Percentiles rank a stretch among this genome's conserved stretches.
These are phyloP conservation scores for Carpatolechia fugitivella DNA, from an alignment of 2,888 invertebrate species.

Conservation along the genomic window DNA sequence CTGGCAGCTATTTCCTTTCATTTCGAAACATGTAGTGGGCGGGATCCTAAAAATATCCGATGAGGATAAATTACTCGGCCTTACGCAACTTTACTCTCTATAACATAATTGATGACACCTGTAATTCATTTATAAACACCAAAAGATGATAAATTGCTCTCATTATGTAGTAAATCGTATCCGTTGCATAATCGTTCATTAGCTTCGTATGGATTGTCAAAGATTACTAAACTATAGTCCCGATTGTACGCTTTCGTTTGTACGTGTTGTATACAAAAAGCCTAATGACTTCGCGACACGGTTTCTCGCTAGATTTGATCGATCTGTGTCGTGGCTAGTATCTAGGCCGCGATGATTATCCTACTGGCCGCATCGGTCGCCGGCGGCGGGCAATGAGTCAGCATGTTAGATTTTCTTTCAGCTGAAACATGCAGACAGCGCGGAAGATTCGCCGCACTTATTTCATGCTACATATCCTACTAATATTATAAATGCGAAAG, in stretches of 20 bases:
- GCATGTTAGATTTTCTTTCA: slow-evolving; percentile 8
- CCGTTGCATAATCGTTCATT: background rate
- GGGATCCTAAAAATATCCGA: slow-evolving; percentile 4
- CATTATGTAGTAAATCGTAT: slow-evolving; percentile 21
- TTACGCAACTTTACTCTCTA: slow-evolving; percentile 20
- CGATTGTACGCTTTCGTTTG: slow-evolving; percentile 16
- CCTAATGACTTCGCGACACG: slow-evolving; percentile 38
- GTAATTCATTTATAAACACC: slow-evolving; percentile 25
- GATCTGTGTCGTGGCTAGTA: slow-evolving; percentile 51
- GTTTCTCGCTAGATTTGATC: slow-evolving; percentile 34
- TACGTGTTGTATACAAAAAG: slow-evolving; percentile 30
- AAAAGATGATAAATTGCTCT: slow-evolving; percentile 26
- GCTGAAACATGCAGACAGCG: background rate
- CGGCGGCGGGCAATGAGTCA: background rate
- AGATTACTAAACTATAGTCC: background rate
- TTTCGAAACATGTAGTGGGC: slow-evolving; percentile 1
- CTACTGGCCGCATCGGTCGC: slow-evolving; percentile 28
- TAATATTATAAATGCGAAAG: too few relatives aligned
- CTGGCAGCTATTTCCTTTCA: slow-evolving; percentile 3
- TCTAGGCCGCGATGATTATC: slow-evolving; percentile 58
- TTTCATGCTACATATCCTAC: too few relatives aligned
- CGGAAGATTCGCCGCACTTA: too few relatives aligned
- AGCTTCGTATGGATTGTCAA: background rate
- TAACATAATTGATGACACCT: slow-evolving; percentile 24
- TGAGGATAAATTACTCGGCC: slow-evolving; percentile 10